These are phyloP conservation scores for Bombus confusus DNA, from an alignment of 1,140 invertebrate species.

Conservation along the genomic window DNA sequence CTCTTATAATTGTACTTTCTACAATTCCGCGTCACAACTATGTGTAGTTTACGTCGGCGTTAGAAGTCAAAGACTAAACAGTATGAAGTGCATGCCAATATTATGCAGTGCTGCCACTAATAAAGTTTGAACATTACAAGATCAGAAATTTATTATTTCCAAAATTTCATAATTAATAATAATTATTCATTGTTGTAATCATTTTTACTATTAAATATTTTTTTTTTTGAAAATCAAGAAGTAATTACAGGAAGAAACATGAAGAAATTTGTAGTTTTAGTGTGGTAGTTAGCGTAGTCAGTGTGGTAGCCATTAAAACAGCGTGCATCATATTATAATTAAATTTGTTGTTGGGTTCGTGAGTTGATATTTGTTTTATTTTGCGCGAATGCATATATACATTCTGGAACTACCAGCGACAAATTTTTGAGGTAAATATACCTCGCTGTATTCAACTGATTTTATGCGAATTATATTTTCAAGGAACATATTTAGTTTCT, in stretches of 20 bases:
- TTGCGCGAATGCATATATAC: slow-evolving; percentile 97
- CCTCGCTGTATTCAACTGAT: neutral
- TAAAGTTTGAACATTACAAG: neutral
- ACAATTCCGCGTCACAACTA: neutral
- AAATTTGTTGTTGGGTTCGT: slow-evolving; percentile 40
- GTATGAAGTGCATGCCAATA: neutral
- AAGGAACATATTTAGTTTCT: neutral
- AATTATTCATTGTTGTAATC: neutral
- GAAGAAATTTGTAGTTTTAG: neutral
- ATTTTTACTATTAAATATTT: neutral
- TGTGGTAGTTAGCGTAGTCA: no score
- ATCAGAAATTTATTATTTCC: neutral
- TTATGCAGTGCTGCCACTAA: neutral
- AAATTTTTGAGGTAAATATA: slow-evolving; percentile 89
- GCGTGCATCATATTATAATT: neutral
- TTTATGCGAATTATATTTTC: neutral
- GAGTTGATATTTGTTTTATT: neutral
- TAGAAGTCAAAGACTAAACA: neutral
- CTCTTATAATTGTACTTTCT: neutral
- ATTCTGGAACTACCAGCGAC: slow-evolving; percentile 97
- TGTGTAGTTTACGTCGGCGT: neutral
- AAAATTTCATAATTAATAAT: neutral
- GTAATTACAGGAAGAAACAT: neutral
- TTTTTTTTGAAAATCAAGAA: neutral
- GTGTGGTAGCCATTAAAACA: neutral